These are phyloP conservation scores for Australoheros facetus DNA, from an alignment of 2,797 vertebrate species.

Conservation along the genomic window DNA sequence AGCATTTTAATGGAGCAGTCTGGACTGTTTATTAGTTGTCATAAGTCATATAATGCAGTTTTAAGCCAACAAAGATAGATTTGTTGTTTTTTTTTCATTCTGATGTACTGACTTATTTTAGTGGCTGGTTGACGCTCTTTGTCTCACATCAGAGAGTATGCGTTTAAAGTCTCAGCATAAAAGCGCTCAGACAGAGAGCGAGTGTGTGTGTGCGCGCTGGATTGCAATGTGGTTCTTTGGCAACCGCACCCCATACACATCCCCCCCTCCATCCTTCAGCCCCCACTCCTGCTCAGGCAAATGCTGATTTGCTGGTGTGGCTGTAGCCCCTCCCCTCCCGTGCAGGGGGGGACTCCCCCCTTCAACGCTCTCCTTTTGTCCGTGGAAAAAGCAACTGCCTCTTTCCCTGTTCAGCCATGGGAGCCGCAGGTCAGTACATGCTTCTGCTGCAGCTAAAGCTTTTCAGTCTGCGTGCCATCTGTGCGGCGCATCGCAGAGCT, in stretches of 20 bases:
- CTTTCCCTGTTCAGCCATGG: slow-evolving; percentile 84
- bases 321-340: slow-evolving; percentile 54
- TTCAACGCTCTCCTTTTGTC: slow-evolving; percentile 80
- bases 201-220: slow-evolving; percentile 44
- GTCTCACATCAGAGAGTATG: slow-evolving; percentile 33
- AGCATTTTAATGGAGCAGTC: slow-evolving; percentile 37
- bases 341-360: slow-evolving; percentile 46
- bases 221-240: slow-evolving; percentile 68
- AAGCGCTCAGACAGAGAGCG: slow-evolving; percentile 33
- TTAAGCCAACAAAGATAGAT: not conserved
- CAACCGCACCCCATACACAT: slow-evolving; percentile 61
- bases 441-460: slow-evolving; percentile 68
- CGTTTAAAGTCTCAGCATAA: slow-evolving; percentile 45
- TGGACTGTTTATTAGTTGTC: not conserved
- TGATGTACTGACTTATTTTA: slow-evolving; percentile 13
- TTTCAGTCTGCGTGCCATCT: slow-evolving; percentile 46
- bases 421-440: slow-evolving; percentile 84
- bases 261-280: slow-evolving; percentile 14
- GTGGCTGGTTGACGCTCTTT: slow-evolving; percentile 14
- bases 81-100: slow-evolving; percentile 8
- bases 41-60: not conserved
- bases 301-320: slow-evolving; percentile 69
- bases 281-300: slow-evolving; percentile 26
- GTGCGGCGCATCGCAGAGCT: slow-evolving; percentile 42
- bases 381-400: slow-evolving; percentile 81